A percentile compares a stretch with the other conserved stretches of the same genome.
Conservation (phyloP, 2,113 vertebrate genomes). For the Paracanthobrama guichenoti region DNA sequence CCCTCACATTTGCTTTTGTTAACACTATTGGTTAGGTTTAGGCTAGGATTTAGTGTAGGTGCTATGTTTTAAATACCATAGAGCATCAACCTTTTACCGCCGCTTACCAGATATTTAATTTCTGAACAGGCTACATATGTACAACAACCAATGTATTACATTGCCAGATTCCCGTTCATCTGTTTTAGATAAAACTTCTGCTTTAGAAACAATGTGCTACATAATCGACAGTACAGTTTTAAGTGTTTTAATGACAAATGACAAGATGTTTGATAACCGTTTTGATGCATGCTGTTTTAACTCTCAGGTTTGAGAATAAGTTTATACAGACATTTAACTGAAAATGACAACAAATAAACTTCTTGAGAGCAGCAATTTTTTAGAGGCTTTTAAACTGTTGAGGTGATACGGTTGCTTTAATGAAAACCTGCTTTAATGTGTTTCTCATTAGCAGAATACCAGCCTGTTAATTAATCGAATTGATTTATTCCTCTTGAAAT, state of each 20-base stretch:
- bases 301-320: background rate
- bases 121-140: too few species aligned
- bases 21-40: too few species aligned
- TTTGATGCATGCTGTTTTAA: background rate
- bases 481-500: conserved; percentile 6
- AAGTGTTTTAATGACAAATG: background rate
- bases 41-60: too few species aligned
- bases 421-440: conserved; percentile 10
- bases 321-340: background rate
- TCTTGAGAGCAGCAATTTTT: background rate
- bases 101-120: too few species aligned
- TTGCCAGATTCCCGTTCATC: too few species aligned
- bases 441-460: conserved; percentile 24
- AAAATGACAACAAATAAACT: background rate
- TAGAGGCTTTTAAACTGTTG: background rate
- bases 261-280: background rate
- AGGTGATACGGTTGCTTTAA: background rate
- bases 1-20: too few species aligned
- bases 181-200: background rate
- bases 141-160: too few species aligned
- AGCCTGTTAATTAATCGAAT: conserved; percentile 7
- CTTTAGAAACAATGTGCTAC: background rate
- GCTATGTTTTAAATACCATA: too few species aligned
- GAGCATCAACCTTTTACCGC: too few species aligned
- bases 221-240: background rate